These are phyloP conservation scores for Pollachius pollachius DNA, from an alignment of 2,113 vertebrate species.

Conservation along the genomic window DNA sequence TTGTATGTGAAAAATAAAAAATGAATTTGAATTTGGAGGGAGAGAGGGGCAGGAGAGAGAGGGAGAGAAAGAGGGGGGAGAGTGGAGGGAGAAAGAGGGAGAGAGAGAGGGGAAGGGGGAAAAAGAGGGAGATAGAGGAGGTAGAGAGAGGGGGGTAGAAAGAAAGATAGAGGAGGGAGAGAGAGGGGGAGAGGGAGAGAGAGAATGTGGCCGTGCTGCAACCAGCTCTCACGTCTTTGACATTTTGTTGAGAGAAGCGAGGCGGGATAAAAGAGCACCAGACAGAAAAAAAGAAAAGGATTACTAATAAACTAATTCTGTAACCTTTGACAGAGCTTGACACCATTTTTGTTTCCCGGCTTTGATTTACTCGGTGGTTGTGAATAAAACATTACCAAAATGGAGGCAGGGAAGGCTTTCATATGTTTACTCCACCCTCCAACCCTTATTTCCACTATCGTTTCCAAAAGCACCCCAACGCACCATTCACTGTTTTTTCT, in stretches of 20 bases:
- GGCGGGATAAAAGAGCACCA: constrained; percentile 7
- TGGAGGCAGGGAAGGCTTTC: not conserved
- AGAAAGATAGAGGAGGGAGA: not conserved
- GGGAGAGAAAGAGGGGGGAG: too few species aligned
- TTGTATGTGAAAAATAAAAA: too few species aligned
- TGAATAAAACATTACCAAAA: constrained; percentile 26
- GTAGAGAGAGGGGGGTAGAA: not conserved
- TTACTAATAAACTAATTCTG: not conserved
- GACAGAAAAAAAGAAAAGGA: constrained; percentile 11
- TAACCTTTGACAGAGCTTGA: constrained; percentile 55
- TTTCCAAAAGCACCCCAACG: not conserved
- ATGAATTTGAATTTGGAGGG: too few species aligned
- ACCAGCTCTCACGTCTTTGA: constrained; percentile 12
- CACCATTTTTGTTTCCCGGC: constrained; percentile 35
- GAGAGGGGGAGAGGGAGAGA: not conserved
- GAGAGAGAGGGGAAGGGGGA: not conserved
- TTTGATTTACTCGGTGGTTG: constrained; percentile 54
- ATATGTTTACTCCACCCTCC: not conserved
- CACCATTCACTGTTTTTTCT: too few species aligned
- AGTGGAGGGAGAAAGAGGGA: not conserved
- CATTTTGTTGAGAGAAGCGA: constrained; percentile 13
- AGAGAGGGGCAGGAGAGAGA: too few species aligned
- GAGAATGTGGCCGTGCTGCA: not conserved
- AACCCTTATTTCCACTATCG: not conserved
- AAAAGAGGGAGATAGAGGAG: not conserved